Evolutionary conservation across 2,113 vertebrate species (phyloP), one percentile per base, ranked within the genome.

Genomic region (Oncorhynchus keta): DNA sequence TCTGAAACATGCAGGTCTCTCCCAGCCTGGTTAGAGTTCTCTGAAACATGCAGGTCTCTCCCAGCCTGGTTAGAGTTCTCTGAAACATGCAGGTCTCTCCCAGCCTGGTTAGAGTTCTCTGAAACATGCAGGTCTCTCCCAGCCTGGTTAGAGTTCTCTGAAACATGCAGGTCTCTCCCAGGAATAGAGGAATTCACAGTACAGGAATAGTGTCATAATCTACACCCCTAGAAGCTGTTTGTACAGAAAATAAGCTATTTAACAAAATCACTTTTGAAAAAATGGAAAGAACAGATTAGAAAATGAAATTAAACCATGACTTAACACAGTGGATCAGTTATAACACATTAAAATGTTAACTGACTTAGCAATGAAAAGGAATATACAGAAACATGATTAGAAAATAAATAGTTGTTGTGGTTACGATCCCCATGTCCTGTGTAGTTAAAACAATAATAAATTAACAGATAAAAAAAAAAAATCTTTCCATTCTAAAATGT

Each of bases 111-210:
- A 30, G 28, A 0, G 3, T 30, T 30, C 28, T 30, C 28, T 30
- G 28, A 30, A 30, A 30, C 28, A 30, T 30, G 0, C 28, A 30
- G 28, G 28, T 30, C 28, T 30, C 28, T 30, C 28, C 28, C 28
- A 78, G 55, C 26, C n/a, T 3, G 32, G 1, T 32, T 32, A 35
- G 35, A 1, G 35, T 35, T 45, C 9, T 45, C 39, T 45, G 8
- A 45, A 45, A 45, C 8, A 45, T 45, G 0, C 39, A 45, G 51
- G 51, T 45, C 0, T 76, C 51, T 78, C 81, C 77, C 79, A 84
- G 85, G 74, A 83, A 84, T 74, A 59, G 74, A 69, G 57, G 24
- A 84, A 91, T 94, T 94, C 93, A 94, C 92, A 93, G 91, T 92
- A 91, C 88, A 81, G 4, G 16, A 85, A 87, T 86, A 84, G 77